Base-by-base conservation (phyloP, 2,797 vertebrate species). In the Champsocephalus gunnari region DNA sequence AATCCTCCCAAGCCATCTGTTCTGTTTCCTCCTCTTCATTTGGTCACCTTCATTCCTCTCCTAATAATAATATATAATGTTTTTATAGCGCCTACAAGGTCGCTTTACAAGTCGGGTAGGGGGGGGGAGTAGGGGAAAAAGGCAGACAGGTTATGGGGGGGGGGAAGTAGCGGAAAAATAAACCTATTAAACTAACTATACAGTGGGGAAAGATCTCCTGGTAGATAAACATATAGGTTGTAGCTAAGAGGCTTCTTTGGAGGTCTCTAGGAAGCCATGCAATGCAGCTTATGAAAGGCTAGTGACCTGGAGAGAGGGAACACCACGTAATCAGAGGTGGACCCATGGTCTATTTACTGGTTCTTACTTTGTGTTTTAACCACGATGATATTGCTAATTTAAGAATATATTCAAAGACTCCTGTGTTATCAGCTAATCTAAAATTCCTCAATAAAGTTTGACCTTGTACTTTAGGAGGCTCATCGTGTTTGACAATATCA, bases 231-330 rank as follows among this genome's bases (percentile, higher is more conserved):
- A n/a, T 71, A 64, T 44, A 70, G 58, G 57, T 66, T 80, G 59
- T 65, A 59, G 63, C 59, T 85, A 77, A 85, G 75, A 86, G 75
- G 75, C 69, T 80, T 84, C 77, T 10, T 67, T 53, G 66, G 63
- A 61, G 50, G 65, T n/a, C 24, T 57, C 55, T 79, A 71, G 71
- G 66, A 75, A 61, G 61, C 57, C 50, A 34, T 75, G 66, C 66
- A 83, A 77, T 77, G n/a, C 62, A 66, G 72, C 57, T 73, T 71
- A 78, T 57, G 73, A 54, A 73, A 68, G 59, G 58, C 43, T 75
- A 13, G 53, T 47, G 3, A 45, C 53, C 38, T 41, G 19, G 14
- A 34, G 47, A 63, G 34, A n/a, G 19, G 41, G 21, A 19, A 38
- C 0, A 9, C 9, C 54, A 5, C 21, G 12, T 3, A 58, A 16